These are phyloP conservation scores for Lampris incognitus DNA, from an alignment of 2,113 vertebrate genomes.

Conservation along the genomic window DNA sequence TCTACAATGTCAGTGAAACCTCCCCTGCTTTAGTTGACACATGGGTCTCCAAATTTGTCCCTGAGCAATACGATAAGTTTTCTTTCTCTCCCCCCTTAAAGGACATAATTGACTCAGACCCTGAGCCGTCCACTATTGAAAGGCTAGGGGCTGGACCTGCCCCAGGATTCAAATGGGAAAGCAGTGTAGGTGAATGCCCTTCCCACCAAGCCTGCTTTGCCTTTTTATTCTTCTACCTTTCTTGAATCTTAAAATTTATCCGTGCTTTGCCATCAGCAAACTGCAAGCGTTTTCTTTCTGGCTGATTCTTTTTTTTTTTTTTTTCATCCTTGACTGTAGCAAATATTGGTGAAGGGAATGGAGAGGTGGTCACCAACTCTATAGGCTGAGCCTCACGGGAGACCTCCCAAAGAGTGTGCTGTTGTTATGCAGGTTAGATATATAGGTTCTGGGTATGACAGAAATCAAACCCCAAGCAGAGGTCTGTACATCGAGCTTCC, in stretches of 20 bases:
- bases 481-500: background rate
- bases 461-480: too few species aligned
- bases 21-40: background rate
- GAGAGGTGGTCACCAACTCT: slow-evolving; percentile 30
- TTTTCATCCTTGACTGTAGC: slow-evolving; percentile 39
- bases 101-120: slow-evolving; percentile 96
- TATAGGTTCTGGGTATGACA: background rate
- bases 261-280: slow-evolving; percentile 30
- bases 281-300: slow-evolving; percentile 68
- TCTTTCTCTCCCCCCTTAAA: slow-evolving; percentile 77
- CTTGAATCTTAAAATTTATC: slow-evolving; percentile 63
- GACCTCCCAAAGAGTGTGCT: background rate
- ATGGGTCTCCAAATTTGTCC: slow-evolving; percentile 29
- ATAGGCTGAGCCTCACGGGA: background rate
- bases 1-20: background rate
- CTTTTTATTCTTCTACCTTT: slow-evolving; percentile 61
- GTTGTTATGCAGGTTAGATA: background rate
- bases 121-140: slow-evolving; percentile 94
- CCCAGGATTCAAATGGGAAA: slow-evolving; percentile 96
- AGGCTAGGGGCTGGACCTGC: slow-evolving; percentile 91
- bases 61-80: slow-evolving; percentile 73
- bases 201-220: slow-evolving; percentile 65
- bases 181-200: slow-evolving; percentile 84
- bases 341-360: slow-evolving; percentile 21
- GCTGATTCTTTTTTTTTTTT: slow-evolving; percentile 44